Evolutionary conservation across 2,113 vertebrate genomes (phyloP), one percentile per base, ranked within the genome.

Genomic region (Gadus macrocephalus): DNA sequence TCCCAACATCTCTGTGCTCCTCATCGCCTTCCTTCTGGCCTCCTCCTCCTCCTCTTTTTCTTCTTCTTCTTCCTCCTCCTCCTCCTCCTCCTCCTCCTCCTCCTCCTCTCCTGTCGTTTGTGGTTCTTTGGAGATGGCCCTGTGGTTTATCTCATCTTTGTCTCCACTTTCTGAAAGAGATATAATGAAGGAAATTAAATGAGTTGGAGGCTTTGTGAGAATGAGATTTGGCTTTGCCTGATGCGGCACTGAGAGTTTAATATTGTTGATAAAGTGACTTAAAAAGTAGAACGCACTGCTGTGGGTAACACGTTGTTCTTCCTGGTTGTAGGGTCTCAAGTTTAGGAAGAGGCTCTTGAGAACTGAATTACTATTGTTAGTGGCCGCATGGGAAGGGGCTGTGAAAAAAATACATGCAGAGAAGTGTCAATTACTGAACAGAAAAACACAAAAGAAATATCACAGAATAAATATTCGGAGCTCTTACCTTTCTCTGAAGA

Each of bases 291-390:
- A 49, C 42, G 7, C 42, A 49, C 42, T 49, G 42, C 42, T 49
- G 42, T 49, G 42, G 42, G 2, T 49, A 49, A 11, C 12, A 49
- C 42, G 12, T 49, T 49, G 90, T 16, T 79, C 88, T 5, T 93
- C 92, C 15, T 93, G 89, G 25, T 90, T 87, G 69, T 91, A 94
- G 8, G 95, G 95, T 75, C 90, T 90, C 56, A 96, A 87, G 70
- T 83, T 80, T 16, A 81, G 79, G 25, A 95, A 96, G 19, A 96
- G 92, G 22, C 90, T 93, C 77, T 93, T 95, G 75, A 95, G 92
- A 79, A 94, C 90, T 0, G 94, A 93, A 0, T 84, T 86, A 8
- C 65, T 3, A 27, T 49, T 0, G 0, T 35, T 31, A 75, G 66
- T 56, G 25, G 42, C 27, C 75, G 66, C 59, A 22, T 0, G 4